Base-by-base conservation (phyloP, 1,140 invertebrate genomes). In the Dinothrombium tinctorium region DNA sequence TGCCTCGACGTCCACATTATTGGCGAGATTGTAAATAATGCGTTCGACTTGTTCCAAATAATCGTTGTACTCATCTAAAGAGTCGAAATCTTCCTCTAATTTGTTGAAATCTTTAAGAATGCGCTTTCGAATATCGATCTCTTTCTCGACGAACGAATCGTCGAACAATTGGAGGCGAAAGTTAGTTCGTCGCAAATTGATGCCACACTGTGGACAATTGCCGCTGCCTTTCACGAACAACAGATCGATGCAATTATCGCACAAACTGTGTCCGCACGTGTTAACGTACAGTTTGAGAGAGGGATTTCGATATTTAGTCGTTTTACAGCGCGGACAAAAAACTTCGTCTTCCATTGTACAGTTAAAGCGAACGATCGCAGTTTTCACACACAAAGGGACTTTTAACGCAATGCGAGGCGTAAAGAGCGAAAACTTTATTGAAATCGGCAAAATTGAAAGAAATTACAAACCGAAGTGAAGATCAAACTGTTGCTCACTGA, bases 271-370 rank as follows among this genome's bases (percentile, higher is more conserved):
- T 5, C 90, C 92, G 63, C 92, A 99, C 36, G 89, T 72, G 60
- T 98, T 99, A 38, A 96, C 89, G 78, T 95, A 78, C 60, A 99
- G 68, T 59, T 92, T 90, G 25, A 98, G 59, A 0, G 78, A 84
- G 21, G 89, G 89, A 66, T 98, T 96, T 60, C 86, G 70, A 56
- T 94, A 96, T 65, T 95, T 95, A 33, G 83, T 92, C 21, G 89
- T 94, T 67, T 94, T 92, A 62, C 92, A 98, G 57, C 83, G 69
- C 46, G 90, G 90, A 63, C 92, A 99, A 12, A 73, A 76, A 59
- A 82, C 74, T 51, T 87, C 82, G 4, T 47, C 29, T 33, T 50
- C 51, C 51, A 57, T 53, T 6, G 37, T 39, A 22, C 9, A 6
- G 17, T 9, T 33, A 33, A 33, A n/a, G n/a, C n/a, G n/a, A n/a